Evolutionary conservation across 2,888 invertebrate genomes (phyloP).

Genomic region (Dicyrtoma fusca): DNA sequence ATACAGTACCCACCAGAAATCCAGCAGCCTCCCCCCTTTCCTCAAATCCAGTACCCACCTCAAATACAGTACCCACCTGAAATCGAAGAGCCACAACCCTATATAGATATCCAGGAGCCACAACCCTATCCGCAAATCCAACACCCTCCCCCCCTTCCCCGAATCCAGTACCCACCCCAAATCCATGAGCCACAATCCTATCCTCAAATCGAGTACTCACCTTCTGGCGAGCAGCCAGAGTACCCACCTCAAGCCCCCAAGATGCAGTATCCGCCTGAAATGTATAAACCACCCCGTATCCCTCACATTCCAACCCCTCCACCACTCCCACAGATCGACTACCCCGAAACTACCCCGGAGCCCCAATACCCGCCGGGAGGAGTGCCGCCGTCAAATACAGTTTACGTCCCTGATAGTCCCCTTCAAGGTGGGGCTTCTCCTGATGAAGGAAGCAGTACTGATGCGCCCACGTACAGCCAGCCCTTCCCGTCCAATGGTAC

Average conservation of each 20-base stretch:
- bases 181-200: neutral
- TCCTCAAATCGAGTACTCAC: neutral
- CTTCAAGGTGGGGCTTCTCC: too few relatives aligned
- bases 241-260: neutral
- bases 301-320: slow-evolving; percentile 4
- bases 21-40: neutral
- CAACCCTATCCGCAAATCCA: too few relatives aligned
- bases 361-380: neutral
- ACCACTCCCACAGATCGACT: neutral
- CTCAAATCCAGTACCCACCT: neutral
- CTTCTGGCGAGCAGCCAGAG: neutral
- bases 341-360: neutral
- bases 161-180: neutral
- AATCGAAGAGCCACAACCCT: too few relatives aligned
- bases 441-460: too few relatives aligned
- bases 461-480: too few relatives aligned
- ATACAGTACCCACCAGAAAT: neutral
- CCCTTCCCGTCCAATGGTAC: neutral
- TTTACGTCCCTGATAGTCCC: neutral
- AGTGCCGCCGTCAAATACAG: neutral
- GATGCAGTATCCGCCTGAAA: neutral
- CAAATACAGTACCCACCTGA: too few relatives aligned
- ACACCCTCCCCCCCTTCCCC: neutral
- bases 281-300: neutral
- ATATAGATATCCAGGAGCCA: too few relatives aligned